Evolutionary conservation across 2,888 invertebrate species (phyloP).

Genomic region (Chesias legatella): DNA sequence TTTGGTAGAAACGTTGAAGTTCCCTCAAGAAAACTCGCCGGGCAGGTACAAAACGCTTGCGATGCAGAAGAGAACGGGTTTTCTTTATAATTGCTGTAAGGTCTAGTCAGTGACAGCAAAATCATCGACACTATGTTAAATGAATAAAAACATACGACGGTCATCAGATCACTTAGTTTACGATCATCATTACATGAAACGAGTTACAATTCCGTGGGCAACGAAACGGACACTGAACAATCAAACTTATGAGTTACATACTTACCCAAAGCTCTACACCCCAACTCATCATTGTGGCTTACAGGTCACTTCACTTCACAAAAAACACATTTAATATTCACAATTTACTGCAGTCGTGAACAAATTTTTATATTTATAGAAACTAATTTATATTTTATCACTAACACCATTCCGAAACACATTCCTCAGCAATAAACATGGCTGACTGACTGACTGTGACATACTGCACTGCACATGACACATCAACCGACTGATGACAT

Average conservation of each 20-base stretch:
- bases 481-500: conserved; percentile 35
- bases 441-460: conserved; percentile 70
- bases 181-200: neutral
- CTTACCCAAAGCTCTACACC: conserved; percentile 86
- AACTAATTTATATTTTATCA: conserved; percentile 64
- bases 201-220: conserved; percentile 29
- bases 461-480: conserved; percentile 33
- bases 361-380: conserved; percentile 46
- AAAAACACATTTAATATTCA: conserved; percentile 73
- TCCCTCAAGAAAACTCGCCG: no score
- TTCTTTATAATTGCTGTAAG: no score
- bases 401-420: conserved; percentile 75
- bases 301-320: conserved; percentile 67
- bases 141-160: no score
- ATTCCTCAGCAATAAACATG: conserved; percentile 72
- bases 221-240: conserved; percentile 32
- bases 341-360: conserved; percentile 51
- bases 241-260: conserved; percentile 34
- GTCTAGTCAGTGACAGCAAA: no score
- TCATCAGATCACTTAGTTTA: no score
- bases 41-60: no score
- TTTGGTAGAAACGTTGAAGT: no score
- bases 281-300: conserved; percentile 82
- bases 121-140: no score
- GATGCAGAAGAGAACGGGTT: no score